A percentile compares a stretch with the other conserved stretches of the same genome.
Evolutionary conservation across 53 echinoderm and acorn worm species (phyloP).

Genomic region (Apostichopus leukothele): DNA sequence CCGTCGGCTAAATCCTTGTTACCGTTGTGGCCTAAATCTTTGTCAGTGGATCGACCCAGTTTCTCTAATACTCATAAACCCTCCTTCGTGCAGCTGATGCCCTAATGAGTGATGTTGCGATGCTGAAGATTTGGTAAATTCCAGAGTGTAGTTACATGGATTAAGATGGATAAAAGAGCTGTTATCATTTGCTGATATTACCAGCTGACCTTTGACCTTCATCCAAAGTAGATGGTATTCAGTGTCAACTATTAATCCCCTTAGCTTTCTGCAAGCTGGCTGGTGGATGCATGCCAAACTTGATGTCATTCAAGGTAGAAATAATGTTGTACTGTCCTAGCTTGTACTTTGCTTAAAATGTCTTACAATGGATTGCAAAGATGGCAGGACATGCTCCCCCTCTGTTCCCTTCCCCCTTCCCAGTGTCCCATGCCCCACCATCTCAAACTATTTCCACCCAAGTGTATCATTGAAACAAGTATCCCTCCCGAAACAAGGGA

Average conservation of each 20-base stretch:
- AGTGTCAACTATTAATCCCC: background rate
- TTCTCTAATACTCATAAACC: slow-evolving; percentile 27
- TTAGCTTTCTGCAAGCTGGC: background rate
- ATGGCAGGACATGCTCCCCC: no score
- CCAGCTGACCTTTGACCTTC: background rate
- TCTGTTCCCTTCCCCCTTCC: no score
- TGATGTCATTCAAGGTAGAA: no score
- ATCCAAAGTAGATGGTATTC: background rate
- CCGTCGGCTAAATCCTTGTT: background rate
- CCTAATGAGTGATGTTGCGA: slow-evolving; percentile 28
- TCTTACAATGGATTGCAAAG: no score
- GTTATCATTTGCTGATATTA: slow-evolving; percentile 7
- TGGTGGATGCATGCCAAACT: no score
- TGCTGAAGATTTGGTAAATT: slow-evolving; percentile 5
- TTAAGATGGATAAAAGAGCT: slow-evolving; percentile 28
- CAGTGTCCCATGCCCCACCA: no score
- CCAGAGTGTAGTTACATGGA: slow-evolving; percentile 11
- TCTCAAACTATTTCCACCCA: no score
- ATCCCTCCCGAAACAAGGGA: no score
- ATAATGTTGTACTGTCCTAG: no score
- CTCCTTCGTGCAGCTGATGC: background rate
- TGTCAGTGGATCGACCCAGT: slow-evolving; percentile 26
- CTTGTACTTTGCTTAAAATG: no score
- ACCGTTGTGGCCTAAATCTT: slow-evolving; percentile 31
- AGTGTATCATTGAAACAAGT: no score